Evolutionary conservation across 2,113 vertebrate species (phyloP).

Genomic region (Furnarius figulus): DNA sequence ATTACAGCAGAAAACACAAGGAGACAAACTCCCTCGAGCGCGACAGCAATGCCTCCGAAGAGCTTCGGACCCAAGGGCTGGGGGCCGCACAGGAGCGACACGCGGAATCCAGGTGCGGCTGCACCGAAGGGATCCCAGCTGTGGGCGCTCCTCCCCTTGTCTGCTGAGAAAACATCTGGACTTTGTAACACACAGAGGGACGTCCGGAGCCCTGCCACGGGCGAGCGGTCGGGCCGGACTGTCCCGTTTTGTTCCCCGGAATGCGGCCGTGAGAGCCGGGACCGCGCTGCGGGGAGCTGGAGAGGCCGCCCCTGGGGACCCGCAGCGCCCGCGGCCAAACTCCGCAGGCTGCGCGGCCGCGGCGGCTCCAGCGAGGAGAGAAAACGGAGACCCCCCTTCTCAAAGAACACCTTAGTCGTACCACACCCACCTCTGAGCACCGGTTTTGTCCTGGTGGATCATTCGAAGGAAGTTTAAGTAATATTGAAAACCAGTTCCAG

Average conservation of each 20-base stretch:
- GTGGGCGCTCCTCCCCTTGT: rapidly evolving
- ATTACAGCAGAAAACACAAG: background rate
- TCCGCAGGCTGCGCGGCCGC: rapidly evolving
- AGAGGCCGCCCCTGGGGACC: background rate
- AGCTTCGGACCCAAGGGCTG: too few relatives aligned
- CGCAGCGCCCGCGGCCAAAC: rapidly evolving
- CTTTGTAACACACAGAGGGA: too few relatives aligned
- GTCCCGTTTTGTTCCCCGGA: rapidly evolving
- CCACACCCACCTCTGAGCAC: rapidly evolving
- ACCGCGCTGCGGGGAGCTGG: rapidly evolving
- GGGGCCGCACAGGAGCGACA: rapidly evolving
- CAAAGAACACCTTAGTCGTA: rapidly evolving
- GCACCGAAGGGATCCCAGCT: rapidly evolving
- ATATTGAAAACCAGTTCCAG: background rate
- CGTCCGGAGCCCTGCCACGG: too few relatives aligned
- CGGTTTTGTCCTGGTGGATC: rapidly evolving
- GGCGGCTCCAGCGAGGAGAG: rapidly evolving
- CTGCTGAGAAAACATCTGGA: rapidly evolving
- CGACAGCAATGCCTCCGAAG: background rate
- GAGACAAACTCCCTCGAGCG: background rate
- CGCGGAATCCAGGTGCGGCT: rapidly evolving
- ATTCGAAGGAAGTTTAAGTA: background rate
- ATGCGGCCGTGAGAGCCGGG: rapidly evolving
- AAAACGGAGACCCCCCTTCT: rapidly evolving
- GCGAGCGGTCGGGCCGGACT: rapidly evolving